Evolutionary conservation across 2,113 vertebrate species (phyloP).

Genomic region (Periophthalmus modestus): DNA sequence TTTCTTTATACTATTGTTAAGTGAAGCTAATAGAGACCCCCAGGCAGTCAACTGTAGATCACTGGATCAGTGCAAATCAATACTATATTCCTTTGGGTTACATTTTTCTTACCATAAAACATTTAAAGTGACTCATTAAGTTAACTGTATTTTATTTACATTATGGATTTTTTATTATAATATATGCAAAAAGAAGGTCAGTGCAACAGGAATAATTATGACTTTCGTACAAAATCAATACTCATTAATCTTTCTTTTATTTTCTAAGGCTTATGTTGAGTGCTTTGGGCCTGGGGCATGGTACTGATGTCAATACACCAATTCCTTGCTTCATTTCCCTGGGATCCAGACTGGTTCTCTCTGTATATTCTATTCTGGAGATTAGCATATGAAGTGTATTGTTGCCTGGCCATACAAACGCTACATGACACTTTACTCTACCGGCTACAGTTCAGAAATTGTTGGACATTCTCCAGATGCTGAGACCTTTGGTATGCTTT

Average conservation of each 20-base stretch:
- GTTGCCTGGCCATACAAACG: too few relatives aligned
- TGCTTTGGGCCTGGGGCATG: not conserved
- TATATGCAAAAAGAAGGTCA: slow-evolving; percentile 1
- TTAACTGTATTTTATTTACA: not conserved
- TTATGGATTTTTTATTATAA: not conserved
- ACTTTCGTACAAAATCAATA: not conserved
- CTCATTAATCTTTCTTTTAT: not conserved
- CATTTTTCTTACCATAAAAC: not conserved
- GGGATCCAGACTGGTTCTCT: not conserved
- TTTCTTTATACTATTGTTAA: slow-evolving; percentile 16
- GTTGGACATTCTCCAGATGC: not conserved
- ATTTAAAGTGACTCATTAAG: not conserved
- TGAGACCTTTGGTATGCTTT: too few relatives aligned
- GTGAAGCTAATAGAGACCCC: not conserved
- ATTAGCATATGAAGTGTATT: too few relatives aligned
- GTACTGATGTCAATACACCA: not conserved
- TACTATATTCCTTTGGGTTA: not conserved
- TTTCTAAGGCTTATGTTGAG: not conserved
- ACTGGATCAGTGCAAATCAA: not conserved
- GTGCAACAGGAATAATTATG: not conserved
- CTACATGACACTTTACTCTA: not conserved
- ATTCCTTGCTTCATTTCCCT: not conserved
- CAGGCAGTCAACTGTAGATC: not conserved
- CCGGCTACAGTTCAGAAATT: not conserved
- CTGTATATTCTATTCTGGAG: too few relatives aligned